Conservation (phyloP, 1,140 invertebrate genomes). For the Wiebesia pumilae region DNA sequence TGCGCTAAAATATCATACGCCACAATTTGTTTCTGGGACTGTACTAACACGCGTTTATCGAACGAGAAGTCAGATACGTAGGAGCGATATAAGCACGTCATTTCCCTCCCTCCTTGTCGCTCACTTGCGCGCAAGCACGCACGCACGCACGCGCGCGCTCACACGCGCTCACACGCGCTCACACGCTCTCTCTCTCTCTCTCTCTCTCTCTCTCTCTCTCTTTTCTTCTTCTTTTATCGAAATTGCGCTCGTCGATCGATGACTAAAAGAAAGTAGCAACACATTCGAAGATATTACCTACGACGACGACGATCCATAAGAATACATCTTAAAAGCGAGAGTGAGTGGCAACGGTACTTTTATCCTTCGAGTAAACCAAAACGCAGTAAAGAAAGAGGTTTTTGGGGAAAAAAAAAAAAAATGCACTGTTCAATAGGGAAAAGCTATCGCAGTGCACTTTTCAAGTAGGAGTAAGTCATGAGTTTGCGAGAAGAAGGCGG, state of each 20-base stretch:
- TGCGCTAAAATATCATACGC: conserved; percentile 21
- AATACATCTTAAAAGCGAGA: background rate
- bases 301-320: background rate
- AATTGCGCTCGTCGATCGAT: background rate
- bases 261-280: conserved; percentile 41
- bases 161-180: background rate
- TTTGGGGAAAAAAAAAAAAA: no score
- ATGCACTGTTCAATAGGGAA: no score
- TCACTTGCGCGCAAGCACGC: no score
- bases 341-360: background rate
- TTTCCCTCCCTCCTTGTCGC: conserved; percentile 5
- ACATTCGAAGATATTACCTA: background rate
- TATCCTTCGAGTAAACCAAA: background rate
- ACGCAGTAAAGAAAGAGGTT: no score
- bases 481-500: no score
- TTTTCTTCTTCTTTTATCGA: background rate
- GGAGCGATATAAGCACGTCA: background rate
- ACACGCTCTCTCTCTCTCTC: conserved; percentile 16
- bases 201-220: conserved; percentile 1
- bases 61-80: conserved; percentile 32
- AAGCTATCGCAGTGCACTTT: no score
- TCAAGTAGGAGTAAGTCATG: no score
- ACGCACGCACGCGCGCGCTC: background rate
- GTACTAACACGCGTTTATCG: conserved; percentile 36
- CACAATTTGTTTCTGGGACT: conserved; percentile 31